Evolutionary conservation across 1,140 invertebrate species (phyloP).

Genomic region (Drosophila kanapiae): DNA sequence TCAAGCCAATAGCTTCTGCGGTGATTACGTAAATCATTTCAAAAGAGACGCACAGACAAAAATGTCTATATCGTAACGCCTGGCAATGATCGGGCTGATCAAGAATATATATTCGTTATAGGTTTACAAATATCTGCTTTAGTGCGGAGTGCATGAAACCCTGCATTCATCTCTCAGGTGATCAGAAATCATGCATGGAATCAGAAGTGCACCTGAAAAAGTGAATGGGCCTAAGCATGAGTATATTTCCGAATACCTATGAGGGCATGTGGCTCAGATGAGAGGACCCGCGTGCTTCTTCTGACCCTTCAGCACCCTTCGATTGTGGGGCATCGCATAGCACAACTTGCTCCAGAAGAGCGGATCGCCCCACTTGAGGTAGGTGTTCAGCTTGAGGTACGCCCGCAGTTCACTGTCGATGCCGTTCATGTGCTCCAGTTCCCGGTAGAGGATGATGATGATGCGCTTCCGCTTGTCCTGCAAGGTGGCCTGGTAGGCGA

Average conservation of each 20-base stretch:
- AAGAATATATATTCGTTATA: not conserved
- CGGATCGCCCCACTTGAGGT: constrained; percentile 93
- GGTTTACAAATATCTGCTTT: not conserved
- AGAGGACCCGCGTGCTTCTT: constrained; percentile 74
- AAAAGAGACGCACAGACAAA: not conserved
- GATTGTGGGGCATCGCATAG: constrained; percentile 88
- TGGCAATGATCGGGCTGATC: not conserved
- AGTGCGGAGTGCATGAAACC: not conserved
- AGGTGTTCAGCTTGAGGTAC: constrained; percentile 94
- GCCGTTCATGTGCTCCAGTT: constrained; percentile 88
- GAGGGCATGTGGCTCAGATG: constrained; percentile 23
- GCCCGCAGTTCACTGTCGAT: constrained; percentile 91
- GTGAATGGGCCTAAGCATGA: not conserved
- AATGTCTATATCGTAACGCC: not conserved
- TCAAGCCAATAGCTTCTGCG: not conserved
- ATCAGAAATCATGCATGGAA: not conserved
- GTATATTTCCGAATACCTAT: constrained; percentile 12
- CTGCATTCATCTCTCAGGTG: not conserved
- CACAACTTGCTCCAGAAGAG: constrained; percentile 94
- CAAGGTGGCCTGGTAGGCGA: constrained; percentile 91
- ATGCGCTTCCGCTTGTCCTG: constrained; percentile 90
- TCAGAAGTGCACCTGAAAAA: not conserved
- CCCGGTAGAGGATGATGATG: constrained; percentile 92
- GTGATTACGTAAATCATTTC: not conserved
- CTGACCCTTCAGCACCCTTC: constrained; percentile 68